Evolutionary conservation across 2,888 invertebrate species (phyloP), one percentile per base, ranked within the genome.

Genomic region (Scaptomyza parva): DNA sequence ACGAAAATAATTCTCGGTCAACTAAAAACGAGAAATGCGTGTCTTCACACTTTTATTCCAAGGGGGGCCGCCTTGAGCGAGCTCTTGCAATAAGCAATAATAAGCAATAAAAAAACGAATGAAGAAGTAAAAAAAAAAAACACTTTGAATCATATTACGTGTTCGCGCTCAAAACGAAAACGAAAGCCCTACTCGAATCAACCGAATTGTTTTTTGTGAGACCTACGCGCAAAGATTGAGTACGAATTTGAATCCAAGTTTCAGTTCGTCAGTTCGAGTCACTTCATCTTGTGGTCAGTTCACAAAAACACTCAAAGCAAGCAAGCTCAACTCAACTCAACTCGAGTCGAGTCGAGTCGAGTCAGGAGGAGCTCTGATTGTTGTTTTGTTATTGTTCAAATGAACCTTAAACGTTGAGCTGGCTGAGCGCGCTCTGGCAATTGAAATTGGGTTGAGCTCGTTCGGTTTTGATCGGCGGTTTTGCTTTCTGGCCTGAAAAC

Each of bases 361-460:
- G 52, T 24, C 35, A 67, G 59, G 53, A 39, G 39, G n/a, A n/a
- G n/a, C n/a, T 22, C 2, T 14, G 30, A 20, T 45, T 17, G 22
- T 45, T 18, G 63, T 48, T 58, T 12, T 58, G 30, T 14, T n/a
- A 11, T 3, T 47, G 30, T 55, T 80, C 87, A 87, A 82, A 86
- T 82, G 82, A 88, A 88, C 88, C 86, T 83, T 88, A 83, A 84
- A 70, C 88, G 66, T 66, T 61, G 57, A 43, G 30, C 3, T n/a
- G 33, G 3, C n/a, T n/a, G n/a, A n/a, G n/a, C 3, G n/a, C 33
- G 33, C 45, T 53, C 37, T 63, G 60, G 20, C 62, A 45, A 44
- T 65, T 65, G 73, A 64, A 82, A 86, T 82, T 86, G 84, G 82
- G 82, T 87, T 88, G 86, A 79, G 82, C 64, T 81, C 78, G 28